Base-by-base conservation (phyloP, 53 echinoderm and acorn worm species). In the Holothuria scabra region DNA sequence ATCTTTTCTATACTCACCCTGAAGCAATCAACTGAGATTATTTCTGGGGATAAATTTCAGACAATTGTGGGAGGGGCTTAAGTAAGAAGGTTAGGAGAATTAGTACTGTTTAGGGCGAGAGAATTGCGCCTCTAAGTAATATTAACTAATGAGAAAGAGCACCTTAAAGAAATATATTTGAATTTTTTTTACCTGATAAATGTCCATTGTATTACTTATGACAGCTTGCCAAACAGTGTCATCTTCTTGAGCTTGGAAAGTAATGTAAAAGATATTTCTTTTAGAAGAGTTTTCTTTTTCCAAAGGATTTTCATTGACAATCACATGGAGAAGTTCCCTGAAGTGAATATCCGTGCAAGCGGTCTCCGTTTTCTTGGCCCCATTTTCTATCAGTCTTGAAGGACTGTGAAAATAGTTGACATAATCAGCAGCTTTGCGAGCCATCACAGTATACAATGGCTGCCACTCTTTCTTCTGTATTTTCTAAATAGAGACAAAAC, bases 181-280 rank as follows among this genome's bases (percentile, higher is more conserved):
- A 35, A 35, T 41, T 5, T 41, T 10, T 41, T 83, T 37, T 64
- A 96, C 97, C 97, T 85, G 94, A 69, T 94, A 90, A 25, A 97
- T 92, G 58, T 89, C 83, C 82, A 88, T 83, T 11, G 82, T 64
- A 83, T 85, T 84, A 48, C 86, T 92, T 69, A 96, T 65, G 10
- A 97, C 86, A 2, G 88, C 90, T 9, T 90, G 83, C 97, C 97
- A 97, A 8, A 94, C 92, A 0, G 97, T 97, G 44, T 92, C 86
- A 22, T 84, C 74, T 71, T 97, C 92, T 6, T 84, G 61, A 1
- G 97, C 90, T 67, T 97, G 92, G 46, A 94, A 97, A 13, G 94
- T 90, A 58, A 97, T 28, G 28, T 94, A 92, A 35, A 88, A 90
- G 16, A 85, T 68, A 25, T 57, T 78, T 52, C 88, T 69, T 24